Base-by-base conservation (phyloP, 2,888 invertebrate species). In the Ceratothoa steindachneri region DNA sequence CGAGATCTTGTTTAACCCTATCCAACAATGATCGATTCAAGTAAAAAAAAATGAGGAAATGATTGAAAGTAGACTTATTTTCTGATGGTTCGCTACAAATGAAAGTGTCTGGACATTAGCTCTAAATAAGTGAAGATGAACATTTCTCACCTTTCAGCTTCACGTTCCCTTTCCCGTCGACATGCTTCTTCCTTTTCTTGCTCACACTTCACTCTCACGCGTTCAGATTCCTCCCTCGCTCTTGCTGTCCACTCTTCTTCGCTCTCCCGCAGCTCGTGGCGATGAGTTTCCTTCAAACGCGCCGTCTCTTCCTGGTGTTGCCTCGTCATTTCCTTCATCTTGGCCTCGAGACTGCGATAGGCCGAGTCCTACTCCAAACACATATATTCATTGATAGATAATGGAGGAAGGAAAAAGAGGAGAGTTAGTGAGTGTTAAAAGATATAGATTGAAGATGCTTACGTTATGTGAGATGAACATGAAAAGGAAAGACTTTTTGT, bases 161-260 rank as follows among this genome's bases (percentile, higher is more conserved):
- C 76, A 31, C 79, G 55, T 51, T 79, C 79, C 28, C 72, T 69
- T 31, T 78, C 75, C 31, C 71, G 73, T 29, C 29, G 52, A 55
- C 73, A 78, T 3, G 71, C 71, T 31, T 76, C 79, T 51, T 79
- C 72, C 41, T 79, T 76, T 66, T 79, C 74, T 51, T 70, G 41
- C 51, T 79, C 74, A 31, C 7, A 72, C 30, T 74, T 76, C 65
- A 65, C 72, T 28, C 68, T 76, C 30, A 72, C 2, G 5, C 69
- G 69, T 51, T 79, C 69, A 65, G 74, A 74, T 9, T 67, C 65
- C 12, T 22, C 24, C 4, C 74, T 51, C 64, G 68, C 70, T 27
- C 67, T 67, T 1, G 28, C 24, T 19, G 72, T 30, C 22, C 30
- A 64, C 31, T 68, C 72, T 41, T 79, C 76, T 53, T 79, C 79